Base-by-base conservation (phyloP, 2,888 invertebrate genomes). In the Drosophila sordidula region DNA sequence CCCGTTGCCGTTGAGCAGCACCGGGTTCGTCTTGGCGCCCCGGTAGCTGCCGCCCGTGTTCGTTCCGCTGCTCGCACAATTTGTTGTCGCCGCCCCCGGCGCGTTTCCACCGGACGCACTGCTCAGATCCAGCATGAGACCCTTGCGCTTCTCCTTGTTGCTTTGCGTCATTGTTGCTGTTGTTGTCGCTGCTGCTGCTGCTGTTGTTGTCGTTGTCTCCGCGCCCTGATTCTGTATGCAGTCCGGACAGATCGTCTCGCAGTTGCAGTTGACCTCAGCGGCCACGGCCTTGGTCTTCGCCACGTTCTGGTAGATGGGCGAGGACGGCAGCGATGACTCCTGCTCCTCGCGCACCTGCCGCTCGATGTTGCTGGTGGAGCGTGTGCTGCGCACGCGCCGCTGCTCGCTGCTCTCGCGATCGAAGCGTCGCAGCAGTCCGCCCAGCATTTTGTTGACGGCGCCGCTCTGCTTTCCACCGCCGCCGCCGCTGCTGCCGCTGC, bases 381-480 rank as follows among this genome's bases (percentile, higher is more conserved):
- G 91, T 0, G 92, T 90, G 65, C 78, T 91, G 18, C 90, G 85
- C 2, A 92, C 90, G 2, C 89, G 88, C 8, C 87, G 75, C 52
- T 91, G 90, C 82, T 93, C 93, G 29, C 72, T 82, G 65, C 93
- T 93, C 79, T 95, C 93, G 52, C 95, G 94, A 91, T 96, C 94
- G 90, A 94, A 94, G 91, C 95, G 96, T 78, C 95, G 95, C 80
- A 97, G 96, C 3, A 97, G 92, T 0, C 96, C 96, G 0, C 96
- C 96, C 62, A 97, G 92, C 45, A 97, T 96, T 83, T 95, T 94
- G 89, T 95, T 95, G 0, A 96, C 96, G 3, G 95, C 95, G 11
- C 89, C 72, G 9, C 57, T 46, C 4, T 95, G 95, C 84, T 94
- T 94, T 46, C 94, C 92, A 26, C 92, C 49, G 39, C 22, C 38